phyloP scores from a whole-genome alignment of 2,113 vertebrate genomes.

The Nesoenas mayeri region DNA sequence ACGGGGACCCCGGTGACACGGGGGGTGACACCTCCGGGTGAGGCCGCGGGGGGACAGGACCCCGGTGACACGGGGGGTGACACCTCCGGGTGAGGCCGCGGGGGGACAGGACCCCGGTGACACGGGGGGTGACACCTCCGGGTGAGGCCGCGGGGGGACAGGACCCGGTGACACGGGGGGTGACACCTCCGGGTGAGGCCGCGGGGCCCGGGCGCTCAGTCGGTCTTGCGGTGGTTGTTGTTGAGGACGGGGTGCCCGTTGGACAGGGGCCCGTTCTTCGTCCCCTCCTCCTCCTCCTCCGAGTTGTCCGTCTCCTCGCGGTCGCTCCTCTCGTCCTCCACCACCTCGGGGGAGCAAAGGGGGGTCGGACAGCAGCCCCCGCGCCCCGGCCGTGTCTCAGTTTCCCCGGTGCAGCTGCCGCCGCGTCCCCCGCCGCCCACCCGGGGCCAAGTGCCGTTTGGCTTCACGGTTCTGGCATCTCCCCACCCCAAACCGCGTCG shows the following conservation, averaged over 20 bases:
- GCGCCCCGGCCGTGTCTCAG: fast-evolving
- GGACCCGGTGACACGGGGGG: not conserved
- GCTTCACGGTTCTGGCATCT: not conserved
- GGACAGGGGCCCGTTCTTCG: constrained; percentile 80
- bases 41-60: not conserved
- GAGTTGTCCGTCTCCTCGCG: constrained; percentile 91
- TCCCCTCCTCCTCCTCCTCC: constrained; percentile 77
- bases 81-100: not conserved
- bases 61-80: not conserved
- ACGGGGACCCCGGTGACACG: not conserved
- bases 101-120: not conserved
- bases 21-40: not conserved
- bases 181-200: not conserved
- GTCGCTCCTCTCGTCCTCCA: constrained; percentile 93
- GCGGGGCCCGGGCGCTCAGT: constrained; percentile 59
- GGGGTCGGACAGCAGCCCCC: too few relatives aligned
- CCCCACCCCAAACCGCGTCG: fast-evolving
- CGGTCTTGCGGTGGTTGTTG: constrained; percentile 88
- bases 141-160: not conserved
- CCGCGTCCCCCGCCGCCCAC: not conserved
- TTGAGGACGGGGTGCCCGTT: constrained; percentile 85
- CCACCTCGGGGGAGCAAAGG: constrained; percentile 5
- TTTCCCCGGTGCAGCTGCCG: not conserved
- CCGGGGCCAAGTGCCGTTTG: fast-evolving
- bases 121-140: not conserved